phyloP scores from a whole-genome alignment of 2,888 invertebrate species.

The Drosophila recens region DNA sequence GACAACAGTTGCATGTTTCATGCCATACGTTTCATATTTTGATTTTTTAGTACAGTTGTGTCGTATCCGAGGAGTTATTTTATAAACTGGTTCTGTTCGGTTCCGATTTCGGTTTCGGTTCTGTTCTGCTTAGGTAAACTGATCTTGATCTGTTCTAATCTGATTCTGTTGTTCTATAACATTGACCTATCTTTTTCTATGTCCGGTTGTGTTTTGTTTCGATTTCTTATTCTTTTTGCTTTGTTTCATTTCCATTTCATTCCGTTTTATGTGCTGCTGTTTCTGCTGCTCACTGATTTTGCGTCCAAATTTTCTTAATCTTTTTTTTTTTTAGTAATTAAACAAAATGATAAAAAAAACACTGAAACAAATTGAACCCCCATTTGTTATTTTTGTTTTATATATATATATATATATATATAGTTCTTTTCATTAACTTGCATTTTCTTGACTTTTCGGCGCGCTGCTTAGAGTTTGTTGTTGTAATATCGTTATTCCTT shows the following conservation, averaged over 20 bases:
- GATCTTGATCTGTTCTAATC: constrained; percentile 18
- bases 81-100: constrained; percentile 12
- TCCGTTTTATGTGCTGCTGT: constrained; percentile 19
- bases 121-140: constrained; percentile 16
- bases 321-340: constrained; percentile 8
- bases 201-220: constrained; percentile 35
- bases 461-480: constrained; percentile 42
- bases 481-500: constrained; percentile 6
- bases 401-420: constrained; percentile 6
- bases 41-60: constrained; percentile 46
- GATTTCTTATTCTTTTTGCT: constrained; percentile 5
- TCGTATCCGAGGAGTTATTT: constrained; percentile 49
- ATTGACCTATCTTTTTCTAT: constrained; percentile 24
- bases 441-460: constrained; percentile 36
- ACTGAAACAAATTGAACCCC: constrained; percentile 54
- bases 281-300: constrained; percentile 45
- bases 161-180: constrained; percentile 32
- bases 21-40: constrained; percentile 29
- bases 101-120: constrained; percentile 20
- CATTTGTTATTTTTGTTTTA: constrained; percentile 31
- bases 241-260: constrained; percentile 33
- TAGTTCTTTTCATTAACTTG: constrained; percentile 10
- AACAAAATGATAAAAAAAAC: constrained; percentile 44
- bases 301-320: constrained; percentile 55
- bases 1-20: constrained; percentile 29